Conservation (phyloP, 1,140 invertebrate species). For the Diachasma alloeum region DNA sequence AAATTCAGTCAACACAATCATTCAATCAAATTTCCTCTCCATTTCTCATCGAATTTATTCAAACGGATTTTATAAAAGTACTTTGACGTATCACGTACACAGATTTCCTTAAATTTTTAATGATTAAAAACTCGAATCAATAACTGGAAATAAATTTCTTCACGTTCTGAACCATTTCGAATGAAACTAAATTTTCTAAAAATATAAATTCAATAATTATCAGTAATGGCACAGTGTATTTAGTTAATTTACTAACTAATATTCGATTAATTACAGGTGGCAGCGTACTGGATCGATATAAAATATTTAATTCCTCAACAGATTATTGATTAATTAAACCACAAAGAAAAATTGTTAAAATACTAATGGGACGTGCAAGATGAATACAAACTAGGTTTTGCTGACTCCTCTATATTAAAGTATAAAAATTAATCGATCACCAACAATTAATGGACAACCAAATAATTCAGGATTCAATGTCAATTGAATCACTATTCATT, state of each 20-base stretch:
- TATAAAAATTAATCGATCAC: not conserved
- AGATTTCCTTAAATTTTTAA: not conserved
- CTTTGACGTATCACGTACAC: not conserved
- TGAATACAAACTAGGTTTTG: not conserved
- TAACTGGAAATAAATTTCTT: not conserved
- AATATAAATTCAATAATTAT: not conserved
- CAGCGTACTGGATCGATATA: not conserved
- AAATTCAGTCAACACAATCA: not conserved
- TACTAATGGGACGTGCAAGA: not conserved
- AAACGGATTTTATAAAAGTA: conserved; percentile 5
- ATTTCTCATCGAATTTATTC: not conserved
- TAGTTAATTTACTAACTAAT: not conserved
- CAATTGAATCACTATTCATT: not conserved
- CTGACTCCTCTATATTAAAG: not conserved
- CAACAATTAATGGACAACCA: not conserved
- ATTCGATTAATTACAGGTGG: not conserved
- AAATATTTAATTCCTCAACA: not conserved
- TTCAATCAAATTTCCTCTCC: not conserved
- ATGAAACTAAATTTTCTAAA: not conserved
- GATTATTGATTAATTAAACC: not conserved
- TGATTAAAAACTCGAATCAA: not conserved
- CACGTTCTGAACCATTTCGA: not conserved
- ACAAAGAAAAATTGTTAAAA: not conserved
- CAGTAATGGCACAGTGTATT: not conserved
- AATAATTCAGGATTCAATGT: not conserved